These are phyloP conservation scores for Zosterops borbonicus DNA, from an alignment of 2,113 vertebrate species.

Conservation along the genomic window DNA sequence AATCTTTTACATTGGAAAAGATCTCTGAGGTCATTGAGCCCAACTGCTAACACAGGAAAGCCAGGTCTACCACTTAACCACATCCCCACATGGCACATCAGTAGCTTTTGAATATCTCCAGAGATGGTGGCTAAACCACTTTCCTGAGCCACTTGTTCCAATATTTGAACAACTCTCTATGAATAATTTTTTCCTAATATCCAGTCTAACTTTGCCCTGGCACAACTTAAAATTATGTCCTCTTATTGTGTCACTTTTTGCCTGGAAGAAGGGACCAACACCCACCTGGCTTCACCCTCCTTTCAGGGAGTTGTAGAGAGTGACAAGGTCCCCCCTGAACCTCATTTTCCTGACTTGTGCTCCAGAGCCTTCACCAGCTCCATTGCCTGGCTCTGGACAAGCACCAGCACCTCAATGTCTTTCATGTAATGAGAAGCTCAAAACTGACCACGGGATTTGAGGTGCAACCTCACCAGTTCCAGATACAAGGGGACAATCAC, in stretches of 20 bases:
- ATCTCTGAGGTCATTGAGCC: neutral
- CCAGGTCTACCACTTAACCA: neutral
- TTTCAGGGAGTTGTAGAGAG: too few relatives aligned
- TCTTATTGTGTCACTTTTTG: neutral
- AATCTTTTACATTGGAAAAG: neutral
- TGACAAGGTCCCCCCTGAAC: neutral
- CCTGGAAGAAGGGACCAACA: accelerated
- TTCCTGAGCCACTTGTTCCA: neutral
- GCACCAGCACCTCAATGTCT: neutral
- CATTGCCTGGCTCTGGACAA: neutral
- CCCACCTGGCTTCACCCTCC: neutral
- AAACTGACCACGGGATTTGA: neutral
- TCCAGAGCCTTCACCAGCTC: neutral
- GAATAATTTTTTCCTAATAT: neutral
- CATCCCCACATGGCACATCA: accelerated
- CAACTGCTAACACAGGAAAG: neutral
- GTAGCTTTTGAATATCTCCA: neutral
- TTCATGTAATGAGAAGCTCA: neutral
- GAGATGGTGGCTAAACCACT: neutral
- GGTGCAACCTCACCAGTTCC: accelerated
- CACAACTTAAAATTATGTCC: too few relatives aligned
- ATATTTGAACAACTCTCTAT: neutral
- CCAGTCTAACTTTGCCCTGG: neutral
- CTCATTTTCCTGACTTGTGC: neutral
- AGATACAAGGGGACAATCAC: accelerated